Evolutionary conservation across 2,113 vertebrate species (phyloP), one percentile per base, ranked within the genome.

Genomic region (Forbesichthys agassizii): DNA sequence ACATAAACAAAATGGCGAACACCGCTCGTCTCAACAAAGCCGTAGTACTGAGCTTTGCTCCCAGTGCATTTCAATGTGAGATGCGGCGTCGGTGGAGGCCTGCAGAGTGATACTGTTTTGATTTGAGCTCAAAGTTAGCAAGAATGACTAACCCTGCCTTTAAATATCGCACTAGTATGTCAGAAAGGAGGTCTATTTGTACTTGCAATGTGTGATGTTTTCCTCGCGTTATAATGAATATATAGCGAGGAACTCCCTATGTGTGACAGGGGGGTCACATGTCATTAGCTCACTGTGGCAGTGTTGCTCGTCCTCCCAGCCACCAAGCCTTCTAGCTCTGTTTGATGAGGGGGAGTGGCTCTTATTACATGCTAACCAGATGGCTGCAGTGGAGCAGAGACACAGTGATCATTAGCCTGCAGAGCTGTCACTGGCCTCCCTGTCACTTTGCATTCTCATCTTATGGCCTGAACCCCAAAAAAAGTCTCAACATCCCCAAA

Each of bases 401-500:
- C 69, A 8, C 69, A 55, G 66, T 36, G 73, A 78, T 80, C 70
- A 75, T 84, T 83, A 79, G 71, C 78, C 78, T 73, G 70, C 75
- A 58, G 75, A 67, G 67, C 67, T n/a, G 48, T 70, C 65, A 66
- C 48, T 66, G 48, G 73, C 60, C 36, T 67, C 71, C 79, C 64
- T 52, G 71, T 81, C 80, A 64, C 53, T 11, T 72, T 74, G 66
- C 60, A 79, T 77, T 79, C 11, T 2, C 48, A 67, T 71, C 62
- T 70, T 48, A 8, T 33, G 14, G 48, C 54, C 62, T 60, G 54
- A 71, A 64, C 74, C 73, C 62, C 47, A 5, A 42, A 27, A 14
- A 66, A 76, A 68, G 75, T 75, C 64, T 69, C 64, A 83, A 66
- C 48, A 74, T 62, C 49, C 36, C 3, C 4, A 56, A 83, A 66